Conservation (phyloP, 2,113 vertebrate genomes). For the Cyprinodon variegatus region DNA sequence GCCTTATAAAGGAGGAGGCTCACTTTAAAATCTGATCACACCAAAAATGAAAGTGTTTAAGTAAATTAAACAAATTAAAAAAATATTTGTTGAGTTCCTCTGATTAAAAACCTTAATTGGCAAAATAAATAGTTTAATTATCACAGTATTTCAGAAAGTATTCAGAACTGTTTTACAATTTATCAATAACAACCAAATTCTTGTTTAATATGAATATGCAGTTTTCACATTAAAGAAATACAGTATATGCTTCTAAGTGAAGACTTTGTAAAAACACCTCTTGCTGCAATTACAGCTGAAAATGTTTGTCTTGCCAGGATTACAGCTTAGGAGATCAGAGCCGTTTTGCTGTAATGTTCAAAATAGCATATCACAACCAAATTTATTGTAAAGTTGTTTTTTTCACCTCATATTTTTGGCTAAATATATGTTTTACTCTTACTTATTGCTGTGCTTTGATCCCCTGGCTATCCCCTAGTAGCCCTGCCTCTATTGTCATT, state of each 20-base stretch:
- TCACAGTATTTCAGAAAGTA: no score
- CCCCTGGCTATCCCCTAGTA: background rate
- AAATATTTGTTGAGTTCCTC: no score
- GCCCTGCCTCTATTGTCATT: no score
- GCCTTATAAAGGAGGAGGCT: conserved; percentile 47
- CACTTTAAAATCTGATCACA: conserved; percentile 29
- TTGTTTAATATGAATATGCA: no score
- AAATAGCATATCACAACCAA: background rate
- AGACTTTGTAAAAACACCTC: background rate
- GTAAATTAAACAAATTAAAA: background rate
- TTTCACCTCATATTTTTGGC: no score
- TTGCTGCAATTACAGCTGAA: no score
- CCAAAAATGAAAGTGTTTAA: background rate
- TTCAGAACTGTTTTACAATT: no score
- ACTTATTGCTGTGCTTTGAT: background rate
- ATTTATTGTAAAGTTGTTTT: background rate
- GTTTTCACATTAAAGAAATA: background rate
- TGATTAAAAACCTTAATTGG: no score
- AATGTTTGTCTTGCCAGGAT: no score
- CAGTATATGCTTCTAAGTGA: background rate
- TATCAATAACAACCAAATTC: no score
- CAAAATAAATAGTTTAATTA: no score
- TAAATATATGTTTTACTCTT: background rate
- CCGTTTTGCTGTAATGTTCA: background rate
- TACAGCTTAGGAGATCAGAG: no score